phyloP scores from a whole-genome alignment of 2,113 vertebrate genomes.

The Phrynosoma platyrhinos region DNA sequence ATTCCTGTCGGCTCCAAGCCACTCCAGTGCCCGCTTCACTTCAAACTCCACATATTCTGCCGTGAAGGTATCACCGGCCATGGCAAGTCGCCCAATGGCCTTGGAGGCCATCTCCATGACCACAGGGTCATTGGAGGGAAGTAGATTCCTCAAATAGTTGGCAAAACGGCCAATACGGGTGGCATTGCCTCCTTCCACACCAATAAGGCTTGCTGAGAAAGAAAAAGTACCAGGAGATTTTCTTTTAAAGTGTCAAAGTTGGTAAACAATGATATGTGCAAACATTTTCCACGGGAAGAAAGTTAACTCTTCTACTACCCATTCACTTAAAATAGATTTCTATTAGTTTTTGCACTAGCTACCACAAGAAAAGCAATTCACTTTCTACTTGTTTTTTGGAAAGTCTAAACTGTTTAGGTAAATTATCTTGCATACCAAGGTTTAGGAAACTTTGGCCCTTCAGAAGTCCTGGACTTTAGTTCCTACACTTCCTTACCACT shows the following conservation, averaged over 20 bases:
- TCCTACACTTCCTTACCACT: background rate
- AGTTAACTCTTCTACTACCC: background rate
- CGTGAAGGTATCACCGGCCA: slow-evolving; percentile 98
- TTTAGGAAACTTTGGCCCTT: too few relatives aligned
- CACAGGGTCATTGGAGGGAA: slow-evolving; percentile 94
- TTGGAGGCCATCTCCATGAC: slow-evolving; percentile 99
- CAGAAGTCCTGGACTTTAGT: too few relatives aligned
- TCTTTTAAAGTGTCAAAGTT: background rate
- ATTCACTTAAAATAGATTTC: slow-evolving; percentile 24
- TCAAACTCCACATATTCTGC: slow-evolving; percentile 99
- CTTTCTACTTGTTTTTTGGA: background rate
- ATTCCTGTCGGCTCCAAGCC: slow-evolving; percentile 95
- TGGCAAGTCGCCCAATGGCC: slow-evolving; percentile 94
- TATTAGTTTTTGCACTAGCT: slow-evolving; percentile 33
- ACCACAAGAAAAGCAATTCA: background rate
- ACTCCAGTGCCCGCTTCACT: slow-evolving; percentile 97
- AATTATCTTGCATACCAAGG: background rate
- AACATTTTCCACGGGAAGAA: background rate
- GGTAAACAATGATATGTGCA: background rate
- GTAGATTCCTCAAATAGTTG: slow-evolving; percentile 96
- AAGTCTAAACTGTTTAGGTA: background rate
- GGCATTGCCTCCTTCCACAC: slow-evolving; percentile 96
- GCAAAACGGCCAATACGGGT: slow-evolving; percentile 96
- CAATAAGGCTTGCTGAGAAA: slow-evolving; percentile 92
- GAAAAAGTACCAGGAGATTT: slow-evolving; percentile 36